Conservation (phyloP, 2,797 vertebrate genomes). For the Emydoidea blandingii region DNA sequence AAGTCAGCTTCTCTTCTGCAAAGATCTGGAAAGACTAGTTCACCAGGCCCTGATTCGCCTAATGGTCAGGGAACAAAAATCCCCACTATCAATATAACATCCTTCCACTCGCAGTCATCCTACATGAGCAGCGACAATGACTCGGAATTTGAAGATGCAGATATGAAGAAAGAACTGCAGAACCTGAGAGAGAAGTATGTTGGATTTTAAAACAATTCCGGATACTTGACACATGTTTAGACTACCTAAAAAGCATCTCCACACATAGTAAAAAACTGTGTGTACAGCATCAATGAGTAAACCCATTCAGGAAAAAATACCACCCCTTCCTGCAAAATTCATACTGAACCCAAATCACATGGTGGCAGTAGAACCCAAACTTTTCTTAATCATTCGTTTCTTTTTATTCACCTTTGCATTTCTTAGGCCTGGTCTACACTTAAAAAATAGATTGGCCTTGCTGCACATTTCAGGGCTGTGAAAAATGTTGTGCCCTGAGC, state of each 20-base stretch:
- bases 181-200: constrained; percentile 95
- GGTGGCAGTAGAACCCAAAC: background rate
- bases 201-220: background rate
- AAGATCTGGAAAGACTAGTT: constrained; percentile 87
- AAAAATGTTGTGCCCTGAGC: background rate
- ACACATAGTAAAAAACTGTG: fast-evolving
- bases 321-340: background rate
- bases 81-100: constrained; percentile 84
- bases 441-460: background rate
- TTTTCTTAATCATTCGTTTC: background rate
- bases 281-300: background rate
- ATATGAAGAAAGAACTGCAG: constrained; percentile 95
- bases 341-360: background rate
- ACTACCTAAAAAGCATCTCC: background rate
- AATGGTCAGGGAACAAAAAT: constrained; percentile 84
- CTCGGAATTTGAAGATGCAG: constrained; percentile 95
- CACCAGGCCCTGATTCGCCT: constrained; percentile 88
- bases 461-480: background rate
- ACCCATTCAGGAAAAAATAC: background rate
- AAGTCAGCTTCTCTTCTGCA: constrained; percentile 92
- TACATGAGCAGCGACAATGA: constrained; percentile 98
- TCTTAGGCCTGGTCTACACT: background rate
- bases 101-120: constrained; percentile 88
- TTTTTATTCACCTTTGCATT: background rate
- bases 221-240: background rate